Evolutionary conservation across 2,888 invertebrate genomes (phyloP), one percentile per base, ranked within the genome.

Genomic region (Agrenia bidenticulata): DNA sequence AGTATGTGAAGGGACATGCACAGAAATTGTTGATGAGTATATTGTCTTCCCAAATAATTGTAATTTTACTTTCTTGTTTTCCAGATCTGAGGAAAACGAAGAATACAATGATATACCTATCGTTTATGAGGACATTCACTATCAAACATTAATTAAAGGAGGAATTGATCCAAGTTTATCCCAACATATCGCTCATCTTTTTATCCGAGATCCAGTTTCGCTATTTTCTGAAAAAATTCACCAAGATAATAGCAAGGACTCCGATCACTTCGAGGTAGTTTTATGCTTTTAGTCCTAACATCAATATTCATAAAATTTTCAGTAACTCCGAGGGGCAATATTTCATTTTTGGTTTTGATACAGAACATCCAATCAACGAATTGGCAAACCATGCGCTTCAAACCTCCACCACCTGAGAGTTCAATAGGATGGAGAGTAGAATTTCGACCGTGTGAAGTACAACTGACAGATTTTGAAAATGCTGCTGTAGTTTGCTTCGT

Each of bases 331-430:
- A 5, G 15, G 24, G 21, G 11, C 19, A 23, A n/a, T n/a, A n/a
- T n/a, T n/a, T n/a, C n/a, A n/a, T n/a, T n/a, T n/a, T n/a, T n/a
- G 19, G 2, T 57, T 37, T n/a, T 32, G 15, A 17, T 21, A 2
- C 80, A 93, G 92, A 98, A 98, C 80, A 95, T 98, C 76, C 97
- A 98, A 80, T 97, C 97, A 0, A 98, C 98, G 27, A 98, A 98
- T 83, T 98, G 98, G 98, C 97, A 98, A 82, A 95, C 96, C 37
- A 95, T 98, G 95, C 85, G 95, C 45, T 99, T 99, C 83, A 99
- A 99, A 82, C 97, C 97, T 32, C 98, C 98, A 50, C 95, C 96
- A 24, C 93, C 95, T 0, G 89, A 94, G 80, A 93, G 94, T 9
- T 85, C 92, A 57, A 99, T 99, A 78, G 99, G 99, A 41, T 99